Percentiles rank a stretch among this genome's conserved stretches.
Evolutionary conservation across 35 echinoderm and acorn worm species (phyloP).

Genomic region (Amphiura filiformis): DNA sequence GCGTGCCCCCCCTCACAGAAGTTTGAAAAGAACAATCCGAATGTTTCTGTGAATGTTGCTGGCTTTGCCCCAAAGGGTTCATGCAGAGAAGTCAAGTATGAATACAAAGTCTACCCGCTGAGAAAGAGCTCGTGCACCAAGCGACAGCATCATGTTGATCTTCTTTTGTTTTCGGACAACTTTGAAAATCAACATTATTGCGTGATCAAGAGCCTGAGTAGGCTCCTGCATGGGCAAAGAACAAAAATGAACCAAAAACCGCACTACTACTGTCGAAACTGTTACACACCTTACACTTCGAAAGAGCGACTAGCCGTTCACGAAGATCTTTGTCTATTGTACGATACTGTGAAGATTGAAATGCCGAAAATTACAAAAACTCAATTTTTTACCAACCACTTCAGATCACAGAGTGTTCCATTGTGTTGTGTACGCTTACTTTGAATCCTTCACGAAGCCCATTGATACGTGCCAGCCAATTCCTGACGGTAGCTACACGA

Average conservation of each 20-base stretch:
- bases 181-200: background rate
- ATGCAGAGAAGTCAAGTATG: background rate
- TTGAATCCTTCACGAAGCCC: background rate
- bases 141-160: background rate
- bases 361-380: background rate
- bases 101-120: background rate
- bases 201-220: background rate
- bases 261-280: background rate
- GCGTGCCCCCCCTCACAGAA: background rate
- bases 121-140: background rate
- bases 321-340: background rate
- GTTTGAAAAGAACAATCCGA: background rate
- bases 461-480: background rate
- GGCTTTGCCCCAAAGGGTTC: no score
- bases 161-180: background rate
- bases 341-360: background rate
- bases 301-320: background rate
- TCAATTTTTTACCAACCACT: background rate
- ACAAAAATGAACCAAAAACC: background rate
- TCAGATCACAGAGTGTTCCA: background rate
- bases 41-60: background rate
- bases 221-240: background rate
- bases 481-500: background rate
- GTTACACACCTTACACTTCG: background rate
- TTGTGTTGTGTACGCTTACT: background rate